phyloP scores from a whole-genome alignment of 2,797 vertebrate genomes.

The Clamator glandarius region DNA sequence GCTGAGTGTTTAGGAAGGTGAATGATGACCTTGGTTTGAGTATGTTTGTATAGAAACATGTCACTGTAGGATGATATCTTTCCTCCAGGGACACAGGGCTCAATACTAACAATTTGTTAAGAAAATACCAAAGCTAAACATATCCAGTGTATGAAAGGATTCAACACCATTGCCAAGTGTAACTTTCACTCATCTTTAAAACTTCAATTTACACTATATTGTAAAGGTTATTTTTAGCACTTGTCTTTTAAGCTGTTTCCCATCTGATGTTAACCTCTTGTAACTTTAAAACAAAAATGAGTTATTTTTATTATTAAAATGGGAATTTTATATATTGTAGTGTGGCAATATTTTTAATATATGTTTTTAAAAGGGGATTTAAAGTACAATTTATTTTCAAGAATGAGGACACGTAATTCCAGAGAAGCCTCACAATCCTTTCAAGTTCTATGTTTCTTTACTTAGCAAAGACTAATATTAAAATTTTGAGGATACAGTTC shows the following conservation, averaged over 20 bases:
- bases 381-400: slow-evolving; percentile 54
- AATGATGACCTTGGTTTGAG: slow-evolving; percentile 76
- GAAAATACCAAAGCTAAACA: slow-evolving; percentile 76
- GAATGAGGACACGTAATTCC: background rate
- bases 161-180: slow-evolving; percentile 74
- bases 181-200: slow-evolving; percentile 78
- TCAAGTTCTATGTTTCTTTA: slow-evolving; percentile 50
- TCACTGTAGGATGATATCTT: slow-evolving; percentile 79
- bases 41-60: slow-evolving; percentile 81
- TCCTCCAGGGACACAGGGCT: slow-evolving; percentile 69
- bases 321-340: slow-evolving; percentile 37
- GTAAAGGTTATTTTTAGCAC: slow-evolving; percentile 77
- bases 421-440: slow-evolving; percentile 29
- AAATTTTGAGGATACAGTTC: slow-evolving; percentile 27
- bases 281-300: slow-evolving; percentile 62
- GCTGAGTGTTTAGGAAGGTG: slow-evolving; percentile 77
- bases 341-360: slow-evolving; percentile 43
- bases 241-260: slow-evolving; percentile 74
- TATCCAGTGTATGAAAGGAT: slow-evolving; percentile 72
- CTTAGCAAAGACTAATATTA: slow-evolving; percentile 38
- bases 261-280: slow-evolving; percentile 68
- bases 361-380: slow-evolving; percentile 37
- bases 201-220: slow-evolving; percentile 66
- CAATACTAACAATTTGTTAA: slow-evolving; percentile 78
- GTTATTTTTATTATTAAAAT: slow-evolving; percentile 60